phyloP scores from a whole-genome alignment of 2,888 invertebrate species.

The Hirtodrosophila histrioides region DNA sequence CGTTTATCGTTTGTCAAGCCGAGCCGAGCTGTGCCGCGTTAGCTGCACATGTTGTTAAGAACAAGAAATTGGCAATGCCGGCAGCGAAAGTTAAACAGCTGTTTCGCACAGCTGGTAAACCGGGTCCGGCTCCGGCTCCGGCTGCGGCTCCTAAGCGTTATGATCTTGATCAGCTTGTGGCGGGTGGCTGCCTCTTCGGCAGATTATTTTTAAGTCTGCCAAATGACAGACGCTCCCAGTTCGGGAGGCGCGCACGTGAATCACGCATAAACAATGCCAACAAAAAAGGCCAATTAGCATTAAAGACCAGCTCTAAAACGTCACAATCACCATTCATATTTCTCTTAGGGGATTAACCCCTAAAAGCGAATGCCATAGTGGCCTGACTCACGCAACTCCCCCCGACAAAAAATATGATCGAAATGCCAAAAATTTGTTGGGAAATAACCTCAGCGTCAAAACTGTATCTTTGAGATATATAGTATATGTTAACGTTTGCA shows the following conservation, averaged over 20 bases:
- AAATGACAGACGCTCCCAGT: slow-evolving; percentile 37
- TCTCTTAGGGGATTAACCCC: slow-evolving; percentile 29
- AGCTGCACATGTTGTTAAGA: slow-evolving; percentile 41
- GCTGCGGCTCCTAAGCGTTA: slow-evolving; percentile 33
- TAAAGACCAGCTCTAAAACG: slow-evolving; percentile 34
- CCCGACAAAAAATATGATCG: slow-evolving; percentile 1
- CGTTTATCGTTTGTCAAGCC: slow-evolving; percentile 19
- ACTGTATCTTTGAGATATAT: too few relatives aligned
- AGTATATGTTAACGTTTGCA: too few relatives aligned
- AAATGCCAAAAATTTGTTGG: slow-evolving; percentile 3
- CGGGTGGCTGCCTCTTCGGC: slow-evolving; percentile 17
- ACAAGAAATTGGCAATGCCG: slow-evolving; percentile 54
- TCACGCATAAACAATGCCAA: slow-evolving; percentile 36
- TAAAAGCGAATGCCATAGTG: slow-evolving; percentile 13
- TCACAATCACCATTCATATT: slow-evolving; percentile 52
- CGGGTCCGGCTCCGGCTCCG: too few relatives aligned
- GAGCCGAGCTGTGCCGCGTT: slow-evolving; percentile 57
- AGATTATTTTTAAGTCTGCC: slow-evolving; percentile 41
- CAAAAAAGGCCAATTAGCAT: slow-evolving; percentile 36
- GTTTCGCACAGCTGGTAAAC: slow-evolving; percentile 70
- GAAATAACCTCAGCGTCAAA: too few relatives aligned
- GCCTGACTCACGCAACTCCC: slow-evolving; percentile 27
- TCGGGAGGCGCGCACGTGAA: slow-evolving; percentile 29
- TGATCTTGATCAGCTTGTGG: slow-evolving; percentile 40
- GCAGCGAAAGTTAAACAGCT: slow-evolving; percentile 76